phyloP scores from a whole-genome alignment of 2,797 vertebrate genomes.

The Aeoliscus strigatus region DNA sequence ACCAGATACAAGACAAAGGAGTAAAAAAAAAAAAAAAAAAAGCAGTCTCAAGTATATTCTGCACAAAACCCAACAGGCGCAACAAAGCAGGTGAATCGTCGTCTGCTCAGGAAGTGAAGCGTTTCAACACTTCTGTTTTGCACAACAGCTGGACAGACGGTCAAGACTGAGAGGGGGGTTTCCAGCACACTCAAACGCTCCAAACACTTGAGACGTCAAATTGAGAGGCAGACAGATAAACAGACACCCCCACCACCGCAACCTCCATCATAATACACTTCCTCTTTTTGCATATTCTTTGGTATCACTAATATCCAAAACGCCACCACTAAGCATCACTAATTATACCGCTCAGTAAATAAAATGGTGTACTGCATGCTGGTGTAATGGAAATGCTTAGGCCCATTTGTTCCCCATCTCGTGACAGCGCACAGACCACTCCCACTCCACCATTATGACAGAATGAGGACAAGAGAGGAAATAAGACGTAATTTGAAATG shows the following conservation, averaged over 20 bases:
- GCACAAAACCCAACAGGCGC: too few species aligned
- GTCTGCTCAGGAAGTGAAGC: conserved; percentile 57
- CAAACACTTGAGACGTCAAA: conserved; percentile 34
- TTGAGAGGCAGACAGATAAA: conserved; percentile 45
- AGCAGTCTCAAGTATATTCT: too few species aligned
- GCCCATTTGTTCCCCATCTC: conserved; percentile 33
- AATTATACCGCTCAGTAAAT: conserved; percentile 22
- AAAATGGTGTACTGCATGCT: conserved; percentile 4
- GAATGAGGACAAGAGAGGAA: conserved; percentile 57
- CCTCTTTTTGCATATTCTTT: conserved; percentile 31
- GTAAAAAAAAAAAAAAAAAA: neutral
- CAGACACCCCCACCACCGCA: conserved; percentile 33
- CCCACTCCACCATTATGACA: conserved; percentile 38
- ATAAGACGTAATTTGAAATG: conserved; percentile 46
- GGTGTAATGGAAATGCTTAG: conserved; percentile 23
- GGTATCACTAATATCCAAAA: conserved; percentile 12
- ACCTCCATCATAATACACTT: conserved; percentile 40
- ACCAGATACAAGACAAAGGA: neutral
- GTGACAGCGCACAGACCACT: conserved; percentile 17
- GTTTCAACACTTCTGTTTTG: conserved; percentile 59
- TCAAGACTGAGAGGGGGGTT: conserved; percentile 42
- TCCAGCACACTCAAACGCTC: conserved; percentile 43
- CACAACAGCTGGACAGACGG: conserved; percentile 52
- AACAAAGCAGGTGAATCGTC: too few species aligned
- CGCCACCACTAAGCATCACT: conserved; percentile 15